A percentile compares a stretch with the other conserved stretches of the same genome.
These are phyloP conservation scores for Haemorhous mexicanus DNA, from an alignment of 2,113 vertebrate species.

Conservation along the genomic window DNA sequence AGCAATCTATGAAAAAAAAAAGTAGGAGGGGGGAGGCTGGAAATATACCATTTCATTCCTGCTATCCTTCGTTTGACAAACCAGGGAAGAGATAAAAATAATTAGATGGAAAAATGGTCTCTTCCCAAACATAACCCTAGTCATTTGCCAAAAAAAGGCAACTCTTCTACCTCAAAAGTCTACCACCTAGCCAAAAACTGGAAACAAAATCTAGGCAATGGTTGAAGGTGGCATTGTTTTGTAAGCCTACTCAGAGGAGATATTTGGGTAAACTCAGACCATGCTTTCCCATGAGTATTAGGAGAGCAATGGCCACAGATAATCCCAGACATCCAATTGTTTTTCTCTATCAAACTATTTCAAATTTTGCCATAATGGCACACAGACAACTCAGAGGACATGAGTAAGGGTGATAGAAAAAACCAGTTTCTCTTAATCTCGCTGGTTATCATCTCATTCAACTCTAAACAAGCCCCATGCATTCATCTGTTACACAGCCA, in stretches of 20 bases:
- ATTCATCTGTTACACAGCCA: background rate
- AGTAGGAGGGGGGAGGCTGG: fast-evolving
- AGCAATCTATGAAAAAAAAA: background rate
- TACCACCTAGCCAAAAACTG: background rate
- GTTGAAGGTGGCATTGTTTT: background rate
- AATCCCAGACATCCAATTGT: background rate
- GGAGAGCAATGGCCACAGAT: background rate
- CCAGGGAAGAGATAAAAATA: background rate
- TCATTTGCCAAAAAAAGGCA: background rate
- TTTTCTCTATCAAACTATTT: background rate
- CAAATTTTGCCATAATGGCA: background rate
- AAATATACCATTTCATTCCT: background rate
- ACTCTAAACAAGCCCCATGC: background rate
- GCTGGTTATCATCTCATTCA: background rate
- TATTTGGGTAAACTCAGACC: background rate
- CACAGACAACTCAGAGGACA: background rate
- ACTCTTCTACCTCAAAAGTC: background rate
- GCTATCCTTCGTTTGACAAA: background rate
- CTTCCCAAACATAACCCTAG: background rate
- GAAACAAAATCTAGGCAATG: background rate
- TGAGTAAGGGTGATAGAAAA: background rate
- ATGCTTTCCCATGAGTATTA: background rate
- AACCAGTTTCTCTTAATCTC: background rate
- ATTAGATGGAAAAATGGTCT: background rate
- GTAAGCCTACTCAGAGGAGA: background rate